phyloP scores from a whole-genome alignment of 2,113 vertebrate genomes.

The Ancistrus triradiatus region DNA sequence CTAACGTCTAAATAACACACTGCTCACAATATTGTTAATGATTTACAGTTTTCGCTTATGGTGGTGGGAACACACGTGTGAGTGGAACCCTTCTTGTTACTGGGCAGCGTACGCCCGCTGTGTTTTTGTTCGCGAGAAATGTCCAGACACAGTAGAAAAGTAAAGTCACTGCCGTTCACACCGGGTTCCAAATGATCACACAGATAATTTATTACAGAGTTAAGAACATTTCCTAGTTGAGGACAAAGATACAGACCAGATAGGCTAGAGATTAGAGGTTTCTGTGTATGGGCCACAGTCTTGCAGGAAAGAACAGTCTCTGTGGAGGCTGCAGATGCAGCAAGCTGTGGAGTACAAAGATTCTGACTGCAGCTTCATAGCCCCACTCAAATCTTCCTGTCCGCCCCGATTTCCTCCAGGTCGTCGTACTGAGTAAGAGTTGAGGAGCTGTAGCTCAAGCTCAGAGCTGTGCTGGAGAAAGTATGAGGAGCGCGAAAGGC shows the following conservation, averaged over 20 bases:
- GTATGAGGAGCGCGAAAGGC: constrained; percentile 48
- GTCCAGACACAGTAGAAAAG: no score
- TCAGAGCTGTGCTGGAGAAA: constrained; percentile 52
- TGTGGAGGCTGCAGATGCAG: constrained; percentile 21
- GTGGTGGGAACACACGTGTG: no score
- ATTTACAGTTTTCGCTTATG: constrained; percentile 31
- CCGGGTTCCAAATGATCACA: no score
- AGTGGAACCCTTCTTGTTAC: no score
- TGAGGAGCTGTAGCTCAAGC: constrained; percentile 59
- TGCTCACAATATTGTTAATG: constrained; percentile 27
- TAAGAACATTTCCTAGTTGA: no score
- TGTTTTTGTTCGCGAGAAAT: no score
- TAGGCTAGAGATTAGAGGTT: no score
- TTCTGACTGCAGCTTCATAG: constrained; percentile 53
- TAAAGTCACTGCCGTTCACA: no score
- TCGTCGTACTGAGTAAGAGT: constrained; percentile 68
- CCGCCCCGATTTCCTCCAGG: constrained; percentile 51
- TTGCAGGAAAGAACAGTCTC: constrained; percentile 15
- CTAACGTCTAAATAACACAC: constrained; percentile 31
- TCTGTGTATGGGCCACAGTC: constrained; percentile 29
- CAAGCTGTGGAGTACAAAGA: constrained; percentile 23
- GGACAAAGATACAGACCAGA: no score
- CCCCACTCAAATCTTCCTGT: constrained; percentile 61
- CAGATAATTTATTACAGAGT: no score
- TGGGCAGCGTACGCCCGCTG: no score